Base-by-base conservation (phyloP, 1,140 invertebrate genomes). In the Apis dorsata region DNA sequence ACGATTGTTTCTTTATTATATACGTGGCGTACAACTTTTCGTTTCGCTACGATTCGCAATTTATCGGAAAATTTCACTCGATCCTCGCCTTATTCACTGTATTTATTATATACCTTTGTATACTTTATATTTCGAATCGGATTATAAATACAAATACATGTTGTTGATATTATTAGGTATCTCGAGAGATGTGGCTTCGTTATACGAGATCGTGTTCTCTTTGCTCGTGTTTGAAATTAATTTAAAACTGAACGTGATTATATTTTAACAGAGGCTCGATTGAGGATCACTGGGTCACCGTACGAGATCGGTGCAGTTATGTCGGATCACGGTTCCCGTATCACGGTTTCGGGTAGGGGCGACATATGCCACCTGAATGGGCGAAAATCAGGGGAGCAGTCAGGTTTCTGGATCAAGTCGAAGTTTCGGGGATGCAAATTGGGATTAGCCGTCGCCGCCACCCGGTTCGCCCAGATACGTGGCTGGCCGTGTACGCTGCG, bases 351-450 rank as follows among this genome's bases (percentile, higher is more conserved):
- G 70, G 79, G 73, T 57, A 74, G 84, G 89, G 87, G 83, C 90
- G 91, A 92, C 92, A 92, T 93, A 92, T 92, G 91, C 92, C 92
- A 93, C 92, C 92, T 93, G 91, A 93, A 93, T 92, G 83, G 34
- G 88, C 88, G 81, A 89, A 90, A 93, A 91, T 91, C 88, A 89
- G 88, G 88, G 91, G 90, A 86, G 87, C 91, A 92, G 92, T 93
- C 92, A 93, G 91, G 92, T 93, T 93, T 91, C 85, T 88, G 89
- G 88, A 91, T 90, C 88, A 84, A 92, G 89, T 89, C 86, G 88
- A 90, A 90, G 76, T 88, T 44, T 90, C 86, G 81, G 89, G 90
- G 89, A 90, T 90, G 90, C 90, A 90, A 90, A 90, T 90, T 90
- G 85, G 86, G 90, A 91, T 90, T 90, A 88, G 84, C 83, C 77